phyloP scores from a whole-genome alignment of 2,113 vertebrate species.

The Polypterus senegalus region DNA sequence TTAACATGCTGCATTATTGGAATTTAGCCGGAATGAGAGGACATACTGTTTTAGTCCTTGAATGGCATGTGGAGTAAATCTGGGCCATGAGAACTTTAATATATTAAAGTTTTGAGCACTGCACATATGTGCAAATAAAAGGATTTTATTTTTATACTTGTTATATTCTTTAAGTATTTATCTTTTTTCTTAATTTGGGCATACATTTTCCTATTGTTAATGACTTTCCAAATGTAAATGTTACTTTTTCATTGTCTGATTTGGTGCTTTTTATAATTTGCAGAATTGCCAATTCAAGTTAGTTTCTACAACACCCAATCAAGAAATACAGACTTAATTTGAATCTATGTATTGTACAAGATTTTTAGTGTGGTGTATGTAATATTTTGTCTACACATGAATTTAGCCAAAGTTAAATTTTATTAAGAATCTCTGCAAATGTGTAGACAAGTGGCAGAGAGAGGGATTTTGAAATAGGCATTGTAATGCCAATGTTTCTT shows the following conservation, averaged over 20 bases:
- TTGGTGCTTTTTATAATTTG: slow-evolving; percentile 2
- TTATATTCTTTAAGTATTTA: background rate
- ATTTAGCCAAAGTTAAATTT: no score
- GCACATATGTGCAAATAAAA: background rate
- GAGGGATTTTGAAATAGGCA: no score
- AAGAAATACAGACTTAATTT: no score
- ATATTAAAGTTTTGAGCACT: slow-evolving; percentile 4
- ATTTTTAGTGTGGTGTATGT: no score
- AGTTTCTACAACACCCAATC: no score
- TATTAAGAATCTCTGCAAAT: no score
- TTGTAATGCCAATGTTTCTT: no score
- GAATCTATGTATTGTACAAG: no score
- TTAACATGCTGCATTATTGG: slow-evolving; percentile 5
- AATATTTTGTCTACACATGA: no score
- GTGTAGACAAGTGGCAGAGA: no score
- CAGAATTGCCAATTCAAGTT: background rate
- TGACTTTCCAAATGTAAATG: background rate
- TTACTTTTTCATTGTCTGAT: background rate
- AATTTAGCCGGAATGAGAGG: slow-evolving; percentile 12
- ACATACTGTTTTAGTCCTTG: slow-evolving; percentile 2
- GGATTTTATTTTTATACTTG: background rate
- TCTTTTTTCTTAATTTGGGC: background rate
- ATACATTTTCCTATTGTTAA: background rate
- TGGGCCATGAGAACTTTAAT: slow-evolving; percentile 7
- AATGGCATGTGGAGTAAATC: slow-evolving; percentile 8